Evolutionary conservation across 2,888 invertebrate genomes (phyloP), one percentile per base, ranked within the genome.

Genomic region (Synergus umbraculus): DNA sequence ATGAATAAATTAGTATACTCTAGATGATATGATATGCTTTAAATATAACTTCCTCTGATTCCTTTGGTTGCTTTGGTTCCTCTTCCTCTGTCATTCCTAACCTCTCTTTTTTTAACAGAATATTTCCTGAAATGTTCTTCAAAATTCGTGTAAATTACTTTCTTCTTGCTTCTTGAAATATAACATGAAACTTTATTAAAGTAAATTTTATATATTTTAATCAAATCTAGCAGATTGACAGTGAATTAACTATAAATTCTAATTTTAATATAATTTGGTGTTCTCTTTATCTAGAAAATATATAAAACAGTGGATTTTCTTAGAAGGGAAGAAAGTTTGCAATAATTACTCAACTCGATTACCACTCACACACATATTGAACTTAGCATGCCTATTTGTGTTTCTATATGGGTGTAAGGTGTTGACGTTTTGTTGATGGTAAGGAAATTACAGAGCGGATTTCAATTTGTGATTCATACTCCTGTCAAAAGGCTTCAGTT

Each of bases 381-480:
- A 54, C n/a, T 54, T 15, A n/a, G 15, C 54, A 54, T 54, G 54
- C 7, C 5, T 10, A 10, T 8, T 0, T n/a, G 8, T n/a, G 54
- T 9, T n/a, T 54, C 2, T 13, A 49, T 49, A 7, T 49, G 49
- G 49, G 49, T 49, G 5, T 2, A 18, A 43, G 10, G 67, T 67
- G 69, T 29, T 69, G 46, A 69, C 69, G 69, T 69, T 69, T 69
- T 69, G 69, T 69, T 69, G 67, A 22, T 67, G 29, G 41, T 41
- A 4, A 54, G 69, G 69, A 49, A 69, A 49, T 69, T 69, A 46
- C 49, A 29, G 46, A 67, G 46, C 49, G 15, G 49, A 49, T 49
- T 54, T 54, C 54, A 54, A n/a, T 54, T 13, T 54, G 54, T 54
- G 54, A 54, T 54, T 54, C 54, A 54, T n/a, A 54, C 54, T 54